Conservation (phyloP, 2,113 vertebrate species). For the Okapia johnstoni region DNA sequence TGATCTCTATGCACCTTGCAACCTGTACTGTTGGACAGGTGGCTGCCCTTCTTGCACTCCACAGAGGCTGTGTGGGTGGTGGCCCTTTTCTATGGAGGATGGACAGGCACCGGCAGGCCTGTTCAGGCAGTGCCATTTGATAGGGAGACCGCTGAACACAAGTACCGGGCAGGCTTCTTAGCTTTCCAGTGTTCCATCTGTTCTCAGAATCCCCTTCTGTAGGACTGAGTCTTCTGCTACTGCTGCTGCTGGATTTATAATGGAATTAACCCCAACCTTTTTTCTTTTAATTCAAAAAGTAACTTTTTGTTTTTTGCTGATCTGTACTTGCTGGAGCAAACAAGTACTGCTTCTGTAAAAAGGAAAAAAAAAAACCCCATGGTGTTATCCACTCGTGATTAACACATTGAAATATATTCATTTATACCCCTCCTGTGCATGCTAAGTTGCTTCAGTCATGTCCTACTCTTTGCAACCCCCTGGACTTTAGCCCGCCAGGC, state of each 20-base stretch:
- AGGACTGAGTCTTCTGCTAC: background rate
- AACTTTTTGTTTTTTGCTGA: background rate
- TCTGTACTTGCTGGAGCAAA: conserved; percentile 43
- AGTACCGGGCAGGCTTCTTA: background rate
- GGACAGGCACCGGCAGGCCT: background rate
- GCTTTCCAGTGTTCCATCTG: background rate
- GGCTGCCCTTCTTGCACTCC: background rate
- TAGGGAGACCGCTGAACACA: background rate
- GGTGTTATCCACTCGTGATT: background rate
- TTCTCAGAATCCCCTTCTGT: background rate
- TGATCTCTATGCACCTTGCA: background rate
- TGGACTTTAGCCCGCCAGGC: background rate
- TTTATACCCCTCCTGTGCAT: background rate
- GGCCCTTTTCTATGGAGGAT: background rate
- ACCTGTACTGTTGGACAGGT: background rate
- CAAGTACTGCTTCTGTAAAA: conserved; percentile 12
- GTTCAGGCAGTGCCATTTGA: background rate
- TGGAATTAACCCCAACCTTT: background rate
- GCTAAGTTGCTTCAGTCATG: background rate
- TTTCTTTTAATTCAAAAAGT: background rate
- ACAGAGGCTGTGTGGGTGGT: background rate
- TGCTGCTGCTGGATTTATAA: background rate
- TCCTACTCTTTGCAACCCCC: background rate
- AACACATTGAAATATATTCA: background rate
- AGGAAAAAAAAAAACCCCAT: background rate